Evolutionary conservation across 2,888 invertebrate genomes (phyloP).

Genomic region (Habroteleia sp.): DNA sequence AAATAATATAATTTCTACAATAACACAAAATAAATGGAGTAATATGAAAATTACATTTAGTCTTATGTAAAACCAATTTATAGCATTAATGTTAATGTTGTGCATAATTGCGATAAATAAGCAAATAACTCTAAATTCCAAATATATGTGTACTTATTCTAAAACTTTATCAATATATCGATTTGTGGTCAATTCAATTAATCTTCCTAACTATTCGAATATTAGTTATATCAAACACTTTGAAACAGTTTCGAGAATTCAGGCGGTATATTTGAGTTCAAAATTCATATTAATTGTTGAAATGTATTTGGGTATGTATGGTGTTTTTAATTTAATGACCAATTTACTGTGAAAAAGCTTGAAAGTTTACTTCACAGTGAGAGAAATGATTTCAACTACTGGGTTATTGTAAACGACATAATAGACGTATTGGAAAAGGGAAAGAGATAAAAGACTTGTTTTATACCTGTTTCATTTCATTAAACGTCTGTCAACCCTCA

Average conservation of each 20-base stretch:
- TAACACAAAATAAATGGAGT: too few species aligned
- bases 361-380: constrained; percentile 9
- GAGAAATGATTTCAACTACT: constrained; percentile 24
- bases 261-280: background rate
- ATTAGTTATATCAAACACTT: constrained; percentile 14
- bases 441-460: constrained; percentile 28
- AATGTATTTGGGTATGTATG: background rate
- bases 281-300: background rate
- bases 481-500: constrained; percentile 49
- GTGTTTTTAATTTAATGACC: background rate
- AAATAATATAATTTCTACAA: too few species aligned
- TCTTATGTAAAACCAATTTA: too few species aligned
- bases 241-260: constrained; percentile 2
- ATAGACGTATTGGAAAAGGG: constrained; percentile 23
- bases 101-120: background rate
- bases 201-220: constrained; percentile 2
- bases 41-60: too few species aligned
- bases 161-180: constrained; percentile 14
- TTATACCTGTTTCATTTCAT: constrained; percentile 36
- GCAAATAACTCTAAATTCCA: background rate
- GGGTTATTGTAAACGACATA: constrained; percentile 28
- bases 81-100: too few species aligned
- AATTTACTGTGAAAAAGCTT: constrained; percentile 1
- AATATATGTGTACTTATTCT: constrained; percentile 7
- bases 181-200: constrained; percentile 23